Evolutionary conservation across 2,888 invertebrate species (phyloP), one percentile per base, ranked within the genome.

Genomic region (Chrysomela aeneicollis): DNA sequence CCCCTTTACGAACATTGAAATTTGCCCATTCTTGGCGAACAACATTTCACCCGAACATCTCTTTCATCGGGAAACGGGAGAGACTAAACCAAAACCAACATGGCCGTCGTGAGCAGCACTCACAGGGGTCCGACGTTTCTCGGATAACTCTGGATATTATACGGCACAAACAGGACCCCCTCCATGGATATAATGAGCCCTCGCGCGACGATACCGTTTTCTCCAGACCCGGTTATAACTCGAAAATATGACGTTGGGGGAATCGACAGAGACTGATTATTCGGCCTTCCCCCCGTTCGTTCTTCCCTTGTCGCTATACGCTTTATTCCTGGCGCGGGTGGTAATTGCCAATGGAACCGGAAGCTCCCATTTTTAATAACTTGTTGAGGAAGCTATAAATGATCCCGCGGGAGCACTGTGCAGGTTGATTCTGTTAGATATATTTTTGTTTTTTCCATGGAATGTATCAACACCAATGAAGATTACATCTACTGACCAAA

Each of bases 181-280:
- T 42, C 42, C 6, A n/a, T 42, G 42, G 42, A 42, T 42, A 57
- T 57, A 57, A 57, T 57, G 57, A 57, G 57, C 57, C 15, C 32
- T 55, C 21, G 42, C 55, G 35, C n/a, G n/a, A 42, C 55, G 55
- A 42, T 55, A 35, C 32, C 42, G 12, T 42, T 42, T 42, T 26
- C 57, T 57, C 46, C 46, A 30, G 17, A 73, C 73, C 73, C 75
- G 72, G 77, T 76, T 77, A 78, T 78, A 77, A 77, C 76, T 77
- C 74, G 76, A 74, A 78, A 77, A 78, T 78, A 77, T 77, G 64
- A 42, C 42, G 42, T 4, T 15, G 76, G 77, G 77, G 77, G 76
- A 73, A n/a, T n/a, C 73, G 72, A n/a, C n/a, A 74, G 76, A 76
- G 76, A 76, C 76, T 77, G 75, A 77, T 77, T 78, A 76, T 77